These are phyloP conservation scores for Heterotis niloticus DNA, from an alignment of 2,113 vertebrate species.

Conservation along the genomic window DNA sequence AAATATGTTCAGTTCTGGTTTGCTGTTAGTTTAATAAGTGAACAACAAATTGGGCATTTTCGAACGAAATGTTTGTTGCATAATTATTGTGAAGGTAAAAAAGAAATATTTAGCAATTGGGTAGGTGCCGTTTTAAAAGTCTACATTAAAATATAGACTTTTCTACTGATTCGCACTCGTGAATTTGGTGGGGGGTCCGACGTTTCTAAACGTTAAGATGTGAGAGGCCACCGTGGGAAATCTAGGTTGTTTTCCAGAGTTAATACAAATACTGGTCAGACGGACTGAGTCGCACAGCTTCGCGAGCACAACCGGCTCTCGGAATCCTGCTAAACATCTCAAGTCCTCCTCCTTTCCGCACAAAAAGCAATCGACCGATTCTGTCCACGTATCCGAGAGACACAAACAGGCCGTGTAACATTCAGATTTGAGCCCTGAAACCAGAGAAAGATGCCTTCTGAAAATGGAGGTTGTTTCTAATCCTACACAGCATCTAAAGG, in stretches of 20 bases:
- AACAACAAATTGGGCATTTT: not conserved
- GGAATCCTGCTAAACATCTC: not conserved
- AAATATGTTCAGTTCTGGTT: not conserved
- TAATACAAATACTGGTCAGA: conserved; percentile 2
- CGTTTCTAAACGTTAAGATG: not conserved
- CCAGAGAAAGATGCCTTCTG: not conserved
- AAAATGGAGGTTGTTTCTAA: not conserved
- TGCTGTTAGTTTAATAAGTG: not conserved
- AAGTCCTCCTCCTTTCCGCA: not conserved
- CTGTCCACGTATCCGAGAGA: too few relatives aligned
- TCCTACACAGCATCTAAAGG: not conserved
- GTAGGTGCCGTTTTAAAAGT: not conserved
- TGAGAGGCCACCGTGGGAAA: not conserved
- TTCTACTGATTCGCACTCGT: not conserved
- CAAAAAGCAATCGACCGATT: not conserved
- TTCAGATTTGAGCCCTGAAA: not conserved
- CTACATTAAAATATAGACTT: not conserved
- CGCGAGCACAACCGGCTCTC: not conserved
- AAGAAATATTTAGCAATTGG: too few relatives aligned
- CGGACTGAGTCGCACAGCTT: not conserved
- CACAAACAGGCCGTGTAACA: not conserved
- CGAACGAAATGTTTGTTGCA: not conserved
- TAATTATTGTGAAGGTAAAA: not conserved
- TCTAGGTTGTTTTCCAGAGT: not conserved
- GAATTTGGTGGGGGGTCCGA: not conserved